Evolutionary conservation across 2,113 vertebrate genomes (phyloP).

Genomic region (Vicugna pacos): DNA sequence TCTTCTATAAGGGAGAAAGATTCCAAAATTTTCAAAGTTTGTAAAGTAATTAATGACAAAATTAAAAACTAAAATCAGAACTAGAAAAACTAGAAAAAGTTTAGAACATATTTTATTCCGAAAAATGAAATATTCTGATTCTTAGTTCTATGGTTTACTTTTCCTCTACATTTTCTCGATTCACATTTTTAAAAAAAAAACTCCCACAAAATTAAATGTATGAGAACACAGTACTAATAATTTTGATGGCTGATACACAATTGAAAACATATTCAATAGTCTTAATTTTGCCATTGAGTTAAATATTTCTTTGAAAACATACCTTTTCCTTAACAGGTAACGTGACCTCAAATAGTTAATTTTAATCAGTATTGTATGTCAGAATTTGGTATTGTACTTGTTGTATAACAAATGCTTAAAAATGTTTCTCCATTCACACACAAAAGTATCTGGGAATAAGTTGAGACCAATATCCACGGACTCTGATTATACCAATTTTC

Average conservation of each 20-base stretch:
- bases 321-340: background rate
- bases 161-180: background rate
- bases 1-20: background rate
- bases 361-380: conserved; percentile 23
- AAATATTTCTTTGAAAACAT: conserved; percentile 45
- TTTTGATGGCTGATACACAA: background rate
- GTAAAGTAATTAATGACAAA: background rate
- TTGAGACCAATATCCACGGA: background rate
- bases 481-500: background rate
- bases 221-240: background rate
- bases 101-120: conserved; percentile 30
- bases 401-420: conserved; percentile 33
- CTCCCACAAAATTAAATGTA: background rate
- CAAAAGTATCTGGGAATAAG: conserved; percentile 1
- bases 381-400: background rate
- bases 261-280: background rate
- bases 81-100: background rate
- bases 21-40: background rate
- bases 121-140: conserved; percentile 50
- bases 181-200: background rate
- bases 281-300: background rate
- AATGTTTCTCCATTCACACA: conserved; percentile 45
- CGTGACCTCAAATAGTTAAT: background rate
- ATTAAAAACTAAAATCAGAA: conserved; percentile 32
- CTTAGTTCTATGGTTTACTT: background rate